Base-by-base conservation (phyloP, 1,140 invertebrate species). In the Dufourea novaeangliae region DNA sequence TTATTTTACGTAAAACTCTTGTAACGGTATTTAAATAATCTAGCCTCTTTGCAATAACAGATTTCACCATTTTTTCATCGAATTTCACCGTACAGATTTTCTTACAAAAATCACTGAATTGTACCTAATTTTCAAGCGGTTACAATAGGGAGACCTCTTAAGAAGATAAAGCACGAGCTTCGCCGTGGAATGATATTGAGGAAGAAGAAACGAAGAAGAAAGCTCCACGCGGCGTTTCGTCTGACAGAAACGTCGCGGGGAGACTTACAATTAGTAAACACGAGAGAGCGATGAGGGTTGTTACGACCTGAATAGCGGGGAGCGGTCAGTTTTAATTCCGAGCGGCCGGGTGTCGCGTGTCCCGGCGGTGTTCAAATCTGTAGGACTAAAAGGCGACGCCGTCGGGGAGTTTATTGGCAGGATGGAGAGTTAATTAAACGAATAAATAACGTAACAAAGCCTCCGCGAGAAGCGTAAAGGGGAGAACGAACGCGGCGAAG, bases 381-480 rank as follows among this genome's bases (percentile, higher is more conserved):
- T 82, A 84, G 78, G 86, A 81, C 57, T 67, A 75, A 69, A 70
- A 72, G 68, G 64, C 59, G 77, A 46, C 69, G 52, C 50, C 56
- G 57, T 34, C 2, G 63, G 69, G 63, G 86, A 77, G 84, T 88
- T 89, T 88, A 89, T 88, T 86, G 82, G 86, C 84, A 82, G 78
- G 80, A 86, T 79, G 85, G 84, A 78, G 83, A 90, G 86, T 91
- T 91, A 91, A 91, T 91, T 91, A 91, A 91, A 91, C 88, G 88
- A 89, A 90, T 90, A 91, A 91, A 90, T 91, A 91, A 90, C 85
- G 85, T 78, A 83, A 89, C 88, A 89, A 90, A 89, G 88, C 82
- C 81, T 79, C 61, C 41, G 71, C 34, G 66, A 62, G 73, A 20
- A 37, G 39, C 11, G 52, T 37, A 37, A 50, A 37, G 50, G 8